phyloP scores from a whole-genome alignment of 2,888 invertebrate species.

The Chymomyza caudatula region DNA sequence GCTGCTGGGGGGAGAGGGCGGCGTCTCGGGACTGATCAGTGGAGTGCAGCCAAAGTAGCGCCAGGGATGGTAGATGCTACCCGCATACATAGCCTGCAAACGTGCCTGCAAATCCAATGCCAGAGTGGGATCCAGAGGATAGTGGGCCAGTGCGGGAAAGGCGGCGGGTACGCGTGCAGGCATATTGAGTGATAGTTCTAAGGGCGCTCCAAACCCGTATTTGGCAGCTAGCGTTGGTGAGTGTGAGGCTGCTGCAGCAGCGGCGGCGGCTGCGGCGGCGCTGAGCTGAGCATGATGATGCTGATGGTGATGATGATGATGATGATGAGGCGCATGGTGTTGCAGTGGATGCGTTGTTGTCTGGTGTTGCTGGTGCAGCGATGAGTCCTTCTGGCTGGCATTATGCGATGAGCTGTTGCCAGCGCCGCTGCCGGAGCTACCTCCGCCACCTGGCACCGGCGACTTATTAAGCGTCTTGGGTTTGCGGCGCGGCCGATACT shows the following conservation, averaged over 20 bases:
- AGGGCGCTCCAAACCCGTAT: constrained; percentile 75
- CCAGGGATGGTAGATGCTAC: constrained; percentile 77
- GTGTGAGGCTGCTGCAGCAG: constrained; percentile 40
- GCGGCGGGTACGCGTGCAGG: constrained; percentile 69
- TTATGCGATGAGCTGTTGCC: not conserved
- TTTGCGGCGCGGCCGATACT: constrained; percentile 91
- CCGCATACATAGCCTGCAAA: constrained; percentile 78
- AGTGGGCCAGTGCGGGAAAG: constrained; percentile 73
- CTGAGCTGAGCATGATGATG: constrained; percentile 58
- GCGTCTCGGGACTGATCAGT: constrained; percentile 75
- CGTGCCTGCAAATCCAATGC: constrained; percentile 78
- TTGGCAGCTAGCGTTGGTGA: constrained; percentile 66
- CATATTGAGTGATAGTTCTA: constrained; percentile 74
- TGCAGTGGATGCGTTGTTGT: constrained; percentile 28
- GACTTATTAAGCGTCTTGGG: constrained; percentile 89
- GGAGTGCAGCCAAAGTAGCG: constrained; percentile 76
- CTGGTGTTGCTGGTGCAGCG: constrained; percentile 12
- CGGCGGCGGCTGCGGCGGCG: constrained; percentile 50
- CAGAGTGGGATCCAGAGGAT: constrained; percentile 77
- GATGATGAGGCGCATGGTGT: constrained; percentile 35
- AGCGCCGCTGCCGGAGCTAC: constrained; percentile 2
- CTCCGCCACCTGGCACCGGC: constrained; percentile 69
- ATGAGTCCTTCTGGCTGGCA: not conserved
- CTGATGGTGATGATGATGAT: constrained; percentile 33
- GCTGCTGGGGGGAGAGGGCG: constrained; percentile 78